Conservation (phyloP, 2,888 invertebrate genomes). For the Auanema sp. region DNA sequence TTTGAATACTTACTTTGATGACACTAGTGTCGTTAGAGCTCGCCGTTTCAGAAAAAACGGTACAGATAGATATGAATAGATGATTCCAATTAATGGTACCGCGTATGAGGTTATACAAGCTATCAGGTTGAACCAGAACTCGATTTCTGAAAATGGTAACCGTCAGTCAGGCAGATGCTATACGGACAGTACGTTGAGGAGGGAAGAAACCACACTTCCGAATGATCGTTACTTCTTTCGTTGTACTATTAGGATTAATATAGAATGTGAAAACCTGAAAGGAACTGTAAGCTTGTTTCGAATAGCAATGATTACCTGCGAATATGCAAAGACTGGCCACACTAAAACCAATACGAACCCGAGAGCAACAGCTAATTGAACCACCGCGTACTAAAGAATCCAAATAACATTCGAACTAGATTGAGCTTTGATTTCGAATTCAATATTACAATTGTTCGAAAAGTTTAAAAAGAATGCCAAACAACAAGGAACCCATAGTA, state of each 20-base stretch:
- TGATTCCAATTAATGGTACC: conserved; percentile 59
- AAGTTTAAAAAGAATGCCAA: conserved; percentile 3
- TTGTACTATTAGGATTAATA: conserved; percentile 46
- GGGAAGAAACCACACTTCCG: conserved; percentile 52
- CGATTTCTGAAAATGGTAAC: conserved; percentile 42
- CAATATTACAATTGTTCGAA: background rate
- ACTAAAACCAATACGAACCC: conserved; percentile 52
- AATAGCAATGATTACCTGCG: conserved; percentile 25
- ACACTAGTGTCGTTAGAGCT: conserved; percentile 50
- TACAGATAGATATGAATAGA: conserved; percentile 63
- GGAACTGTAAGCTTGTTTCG: background rate
- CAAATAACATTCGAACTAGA: conserved; percentile 3
- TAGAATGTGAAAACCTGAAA: conserved; percentile 51
- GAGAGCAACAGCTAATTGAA: conserved; percentile 51
- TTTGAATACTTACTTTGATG: conserved; percentile 33
- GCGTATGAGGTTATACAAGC: conserved; percentile 56
- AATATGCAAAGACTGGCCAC: conserved; percentile 61
- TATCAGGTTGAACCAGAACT: conserved; percentile 58
- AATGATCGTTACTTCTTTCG: conserved; percentile 45
- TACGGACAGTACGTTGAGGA: conserved; percentile 32
- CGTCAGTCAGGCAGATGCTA: background rate
- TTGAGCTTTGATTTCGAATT: background rate
- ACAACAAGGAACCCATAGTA: too few relatives aligned
- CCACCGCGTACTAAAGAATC: conserved; percentile 48
- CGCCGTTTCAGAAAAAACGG: conserved; percentile 60